A percentile compares a stretch with the other conserved stretches of the same genome.
These are phyloP conservation scores for Petrophora chlorosata DNA, from an alignment of 2,888 invertebrate species.

Conservation along the genomic window DNA sequence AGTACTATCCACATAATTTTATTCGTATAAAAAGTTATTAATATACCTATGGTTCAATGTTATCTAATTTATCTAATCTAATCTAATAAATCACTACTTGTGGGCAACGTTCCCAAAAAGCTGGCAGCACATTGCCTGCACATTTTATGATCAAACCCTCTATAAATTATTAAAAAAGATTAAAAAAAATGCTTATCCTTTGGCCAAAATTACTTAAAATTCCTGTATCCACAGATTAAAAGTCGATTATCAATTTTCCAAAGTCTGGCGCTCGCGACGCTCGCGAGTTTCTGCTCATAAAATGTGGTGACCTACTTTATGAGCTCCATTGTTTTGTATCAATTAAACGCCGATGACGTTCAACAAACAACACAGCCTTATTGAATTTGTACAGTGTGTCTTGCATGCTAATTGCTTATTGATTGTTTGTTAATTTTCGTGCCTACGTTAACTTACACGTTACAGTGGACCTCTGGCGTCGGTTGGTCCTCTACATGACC, in stretches of 20 bases:
- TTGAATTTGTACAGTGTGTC: slow-evolving; percentile 26
- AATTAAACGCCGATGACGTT: slow-evolving; percentile 20
- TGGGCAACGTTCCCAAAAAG: no score
- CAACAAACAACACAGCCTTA: slow-evolving; percentile 18
- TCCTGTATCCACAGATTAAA: slow-evolving; percentile 7
- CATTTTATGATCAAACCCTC: no score
- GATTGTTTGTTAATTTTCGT: slow-evolving; percentile 58
- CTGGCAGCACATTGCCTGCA: no score
- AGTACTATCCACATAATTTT: no score
- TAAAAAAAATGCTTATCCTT: not conserved
- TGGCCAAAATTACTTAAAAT: not conserved
- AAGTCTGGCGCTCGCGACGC: slow-evolving; percentile 4
- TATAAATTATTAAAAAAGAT: no score
- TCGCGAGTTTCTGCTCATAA: slow-evolving; percentile 9
- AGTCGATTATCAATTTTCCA: slow-evolving; percentile 16
- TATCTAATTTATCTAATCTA: no score
- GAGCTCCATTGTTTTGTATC: slow-evolving; percentile 18
- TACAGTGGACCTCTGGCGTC: no score
- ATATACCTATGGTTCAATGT: no score
- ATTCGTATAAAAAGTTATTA: no score
- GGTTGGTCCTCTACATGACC: slow-evolving; percentile 4
- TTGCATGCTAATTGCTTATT: slow-evolving; percentile 48
- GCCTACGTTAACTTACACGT: no score
- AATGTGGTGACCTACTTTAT: slow-evolving; percentile 17
- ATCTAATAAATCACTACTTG: no score